Evolutionary conservation across 2,113 vertebrate species (phyloP), one percentile per base, ranked within the genome.

Genomic region (Pica pica): DNA sequence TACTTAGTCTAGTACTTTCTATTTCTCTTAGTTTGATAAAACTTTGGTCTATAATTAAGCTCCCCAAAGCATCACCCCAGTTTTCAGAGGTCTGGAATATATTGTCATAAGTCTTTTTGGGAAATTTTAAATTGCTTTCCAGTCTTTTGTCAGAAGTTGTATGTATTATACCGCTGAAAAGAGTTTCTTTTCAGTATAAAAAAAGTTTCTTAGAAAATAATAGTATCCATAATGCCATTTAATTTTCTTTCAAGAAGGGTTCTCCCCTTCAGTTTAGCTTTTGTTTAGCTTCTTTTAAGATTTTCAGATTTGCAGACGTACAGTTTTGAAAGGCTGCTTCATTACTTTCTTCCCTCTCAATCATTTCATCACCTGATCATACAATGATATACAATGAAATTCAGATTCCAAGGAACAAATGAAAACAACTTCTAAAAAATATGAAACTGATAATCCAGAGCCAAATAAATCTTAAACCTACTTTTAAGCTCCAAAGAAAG

Each of bases 131-230:
- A 91, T 55, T 78, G 53, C 65, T 21, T 86, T 60, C 71, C 87
- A 49, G 47, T 61, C 84, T 81, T 89, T 59, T 33, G 64, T 46
- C 22, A 14, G 50, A 78, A 89, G 74, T 42, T 31, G 7, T 31
- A 44, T 24, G 53, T 28, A 26, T 41, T 59, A 27, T 63, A 86
- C 13, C 2, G 6, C 37, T 41, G 37, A 39, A 35, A 90, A 95
- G 49, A 83, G 37, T 89, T 88, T 50, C 87, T 83, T 95, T 92
- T 65, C 68, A 53, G 42, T 37, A 31, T 35, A 47, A 47, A 47
- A 83, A 93, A 92, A 55, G 77, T 87, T 96, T 94, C 89, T 94
- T 73, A 63, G 75, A 74, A 95, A 92, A 83, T 83, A 93, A 52
- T 63, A 76, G 28, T 76, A 86, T 94, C 86, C 81, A 28, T 57